Evolutionary conservation across 2,113 vertebrate genomes (phyloP).

Genomic region (Rafetus swinhoei): DNA sequence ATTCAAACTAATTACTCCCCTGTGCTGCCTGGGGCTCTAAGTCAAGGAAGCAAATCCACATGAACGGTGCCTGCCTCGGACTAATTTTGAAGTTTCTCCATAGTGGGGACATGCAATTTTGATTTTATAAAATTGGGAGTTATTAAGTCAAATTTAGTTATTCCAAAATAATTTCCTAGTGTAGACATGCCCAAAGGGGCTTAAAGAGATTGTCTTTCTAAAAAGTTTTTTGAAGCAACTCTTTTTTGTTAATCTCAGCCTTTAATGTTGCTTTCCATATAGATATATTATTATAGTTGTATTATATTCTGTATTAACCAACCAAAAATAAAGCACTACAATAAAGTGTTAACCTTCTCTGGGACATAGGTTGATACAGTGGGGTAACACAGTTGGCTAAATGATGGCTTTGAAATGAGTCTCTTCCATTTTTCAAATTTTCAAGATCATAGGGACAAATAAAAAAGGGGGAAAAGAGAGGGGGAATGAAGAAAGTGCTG

Average conservation of each 20-base stretch:
- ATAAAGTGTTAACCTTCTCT: background rate
- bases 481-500: background rate
- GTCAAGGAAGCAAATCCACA: no score
- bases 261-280: conserved; percentile 22
- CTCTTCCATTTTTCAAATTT: background rate
- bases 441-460: conserved; percentile 18
- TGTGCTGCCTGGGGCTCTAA: no score
- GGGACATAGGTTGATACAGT: background rate
- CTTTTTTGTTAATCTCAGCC: conserved; percentile 47
- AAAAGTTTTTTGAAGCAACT: conserved; percentile 7
- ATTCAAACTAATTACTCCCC: no score
- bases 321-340: conserved; percentile 11
- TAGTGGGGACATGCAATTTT: no score
- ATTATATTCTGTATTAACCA: conserved; percentile 1
- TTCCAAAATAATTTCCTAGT: no score
- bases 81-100: no score
- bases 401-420: conserved; percentile 17
- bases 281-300: conserved; percentile 7
- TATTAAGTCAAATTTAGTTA: no score
- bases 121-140: no score
- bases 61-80: no score
- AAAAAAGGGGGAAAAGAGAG: background rate
- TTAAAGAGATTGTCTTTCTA: conserved; percentile 16
- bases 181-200: background rate
- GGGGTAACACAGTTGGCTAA: background rate